Base-by-base conservation (phyloP, 2,797 vertebrate genomes). In the Cottoperca gobio region DNA sequence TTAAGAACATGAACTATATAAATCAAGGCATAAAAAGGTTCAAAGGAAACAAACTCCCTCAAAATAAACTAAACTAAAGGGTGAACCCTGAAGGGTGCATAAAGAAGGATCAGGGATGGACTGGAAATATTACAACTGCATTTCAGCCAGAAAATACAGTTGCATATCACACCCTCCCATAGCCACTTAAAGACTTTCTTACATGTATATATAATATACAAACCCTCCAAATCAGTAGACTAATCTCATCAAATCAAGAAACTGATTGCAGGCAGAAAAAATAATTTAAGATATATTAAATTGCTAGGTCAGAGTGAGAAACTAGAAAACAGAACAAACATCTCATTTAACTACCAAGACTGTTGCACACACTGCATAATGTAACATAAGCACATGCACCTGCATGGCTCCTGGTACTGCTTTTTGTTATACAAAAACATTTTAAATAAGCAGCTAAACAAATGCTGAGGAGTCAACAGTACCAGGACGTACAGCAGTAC, bases 171-270 rank as follows among this genome's bases (percentile, higher is more conserved):
- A 75, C 46, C 37, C n/a, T 55, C 52, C 40, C 62, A 70, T 21
- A 70, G 42, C 42, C 73, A 63, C 35, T 78, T 83, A 70, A 78
- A 84, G 78, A 75, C 49, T 60, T 67, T 65, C 70, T 73, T 50
- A 82, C 48, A 74, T 88, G 88, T 92, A 90, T 92, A 92, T 92
- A 93, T 90, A 89, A 91, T 90, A 92, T 91, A 93, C 90, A 90
- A 81, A 69, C 72, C 76, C 69, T 79, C 58, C 33, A 6, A 79
- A 70, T 84, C 66, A 75, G 64, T 82, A 46, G 13, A 60, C 46
- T 46, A 71, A 61, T 76, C 60, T 50, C 61, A 59, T 79, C 55
- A 64, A 50, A 46, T 26, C 52, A 39, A 42, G 64, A 48, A 71
- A 65, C 73, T 17, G 52, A 81, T 24, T 69, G 73, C 72, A 69